Conservation (phyloP, 1,140 invertebrate species). For the Physella acuta region DNA sequence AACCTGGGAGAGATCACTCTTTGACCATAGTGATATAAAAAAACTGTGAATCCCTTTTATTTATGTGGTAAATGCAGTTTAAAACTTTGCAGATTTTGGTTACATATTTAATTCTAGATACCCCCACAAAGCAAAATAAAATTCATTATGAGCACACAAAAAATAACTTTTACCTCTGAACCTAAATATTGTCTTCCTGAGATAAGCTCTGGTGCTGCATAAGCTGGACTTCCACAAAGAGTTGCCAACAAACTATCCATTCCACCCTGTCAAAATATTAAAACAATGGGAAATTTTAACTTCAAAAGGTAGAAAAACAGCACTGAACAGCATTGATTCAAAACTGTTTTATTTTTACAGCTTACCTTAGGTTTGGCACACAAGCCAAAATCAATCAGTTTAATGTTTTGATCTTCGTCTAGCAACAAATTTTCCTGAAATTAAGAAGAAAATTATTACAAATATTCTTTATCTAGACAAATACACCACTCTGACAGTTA, state of each 20-base stretch:
- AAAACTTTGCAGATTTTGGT: no score
- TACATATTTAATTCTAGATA: no score
- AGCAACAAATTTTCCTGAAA: slow-evolving; percentile 80
- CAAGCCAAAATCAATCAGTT: slow-evolving; percentile 88
- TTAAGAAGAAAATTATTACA: not conserved
- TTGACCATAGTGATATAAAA: no score
- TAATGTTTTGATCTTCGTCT: slow-evolving; percentile 74
- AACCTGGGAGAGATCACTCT: no score
- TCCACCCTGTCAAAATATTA: slow-evolving; percentile 61
- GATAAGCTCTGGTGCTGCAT: slow-evolving; percentile 72
- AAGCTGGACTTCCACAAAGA: slow-evolving; percentile 80
- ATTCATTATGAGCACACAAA: no score
- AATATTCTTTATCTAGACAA: not conserved
- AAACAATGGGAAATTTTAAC: not conserved
- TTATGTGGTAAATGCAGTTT: no score
- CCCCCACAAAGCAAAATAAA: no score
- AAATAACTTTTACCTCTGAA: slow-evolving; percentile 60
- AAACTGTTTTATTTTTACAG: not conserved
- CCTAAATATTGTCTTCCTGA: slow-evolving; percentile 64
- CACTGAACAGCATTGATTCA: not conserved
- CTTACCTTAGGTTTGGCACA: slow-evolving; percentile 74
- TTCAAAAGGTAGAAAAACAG: not conserved
- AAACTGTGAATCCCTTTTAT: no score
- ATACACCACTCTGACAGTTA: no score
- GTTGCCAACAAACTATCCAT: slow-evolving; percentile 71